Evolutionary conservation across 2,797 vertebrate species (phyloP).

Genomic region (Centropyge bicolor): DNA sequence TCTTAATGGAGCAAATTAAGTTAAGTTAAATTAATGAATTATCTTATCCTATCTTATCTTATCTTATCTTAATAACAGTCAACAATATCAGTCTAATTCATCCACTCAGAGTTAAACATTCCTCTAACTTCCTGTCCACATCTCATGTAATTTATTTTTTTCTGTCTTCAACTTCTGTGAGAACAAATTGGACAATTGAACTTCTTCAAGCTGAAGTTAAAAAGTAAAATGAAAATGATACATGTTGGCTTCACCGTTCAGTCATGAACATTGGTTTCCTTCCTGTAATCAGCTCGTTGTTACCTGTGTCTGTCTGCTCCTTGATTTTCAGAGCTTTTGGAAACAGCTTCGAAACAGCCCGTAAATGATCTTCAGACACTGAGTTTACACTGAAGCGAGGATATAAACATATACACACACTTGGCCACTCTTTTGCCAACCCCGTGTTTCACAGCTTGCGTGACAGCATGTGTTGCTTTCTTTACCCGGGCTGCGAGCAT

Average conservation of each 20-base stretch:
- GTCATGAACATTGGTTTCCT: background rate
- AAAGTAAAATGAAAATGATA: background rate
- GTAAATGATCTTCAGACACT: conserved; percentile 6
- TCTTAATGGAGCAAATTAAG: background rate
- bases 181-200: background rate
- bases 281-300: background rate
- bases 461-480: conserved; percentile 54
- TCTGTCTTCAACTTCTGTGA: no score
- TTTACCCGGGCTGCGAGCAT: conserved; percentile 27
- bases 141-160: background rate
- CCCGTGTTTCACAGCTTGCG: conserved; percentile 25
- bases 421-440: background rate
- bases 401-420: background rate
- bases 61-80: no score
- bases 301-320: background rate
- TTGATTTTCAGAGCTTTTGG: background rate
- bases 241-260: background rate
- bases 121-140: background rate
- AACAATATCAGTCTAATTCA: no score
- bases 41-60: no score
- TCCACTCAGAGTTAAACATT: background rate
- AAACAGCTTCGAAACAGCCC: background rate
- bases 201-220: background rate
- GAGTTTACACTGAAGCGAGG: background rate
- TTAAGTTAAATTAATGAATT: no score